These are phyloP conservation scores for Clarias laeviceps DNA, from an alignment of 2,797 vertebrate species.

Conservation along the genomic window DNA sequence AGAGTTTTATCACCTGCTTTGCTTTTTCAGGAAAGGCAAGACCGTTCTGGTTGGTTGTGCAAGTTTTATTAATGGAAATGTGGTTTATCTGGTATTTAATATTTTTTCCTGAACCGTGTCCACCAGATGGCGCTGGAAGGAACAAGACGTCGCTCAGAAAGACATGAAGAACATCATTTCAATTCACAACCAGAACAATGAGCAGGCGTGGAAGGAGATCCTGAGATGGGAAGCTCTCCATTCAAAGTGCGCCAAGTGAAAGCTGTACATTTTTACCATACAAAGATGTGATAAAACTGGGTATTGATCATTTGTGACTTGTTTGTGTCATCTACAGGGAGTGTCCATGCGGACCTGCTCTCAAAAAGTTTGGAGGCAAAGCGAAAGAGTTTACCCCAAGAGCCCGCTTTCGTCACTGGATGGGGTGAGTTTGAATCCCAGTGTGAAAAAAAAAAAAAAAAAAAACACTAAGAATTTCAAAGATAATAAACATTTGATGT, in stretches of 20 bases:
- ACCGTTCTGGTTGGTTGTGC: neutral
- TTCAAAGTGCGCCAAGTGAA: constrained; percentile 63
- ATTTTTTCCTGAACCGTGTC: neutral
- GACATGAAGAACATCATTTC: constrained; percentile 86
- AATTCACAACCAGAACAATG: constrained; percentile 88
- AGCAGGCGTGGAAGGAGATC: constrained; percentile 87
- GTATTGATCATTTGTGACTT: neutral
- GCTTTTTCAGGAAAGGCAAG: neutral
- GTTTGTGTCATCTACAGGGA: constrained; percentile 66
- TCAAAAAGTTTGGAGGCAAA: constrained; percentile 83
- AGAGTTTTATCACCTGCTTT: constrained; percentile 4
- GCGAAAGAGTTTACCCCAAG: constrained; percentile 82
- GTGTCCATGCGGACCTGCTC: constrained; percentile 80
- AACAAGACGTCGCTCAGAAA: constrained; percentile 76
- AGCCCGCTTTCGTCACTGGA: constrained; percentile 82
- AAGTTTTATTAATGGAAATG: neutral
- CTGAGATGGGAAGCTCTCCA: constrained; percentile 87
- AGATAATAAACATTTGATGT: too few species aligned
- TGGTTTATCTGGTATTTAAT: neutral
- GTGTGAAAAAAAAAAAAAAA: neutral
- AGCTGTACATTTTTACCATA: neutral
- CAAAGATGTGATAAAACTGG: neutral
- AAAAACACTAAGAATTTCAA: too few species aligned
- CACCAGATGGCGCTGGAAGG: constrained; percentile 83
- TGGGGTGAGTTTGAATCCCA: constrained; percentile 73